A percentile compares a stretch with the other conserved stretches of the same genome.
Evolutionary conservation across 2,888 invertebrate species (phyloP).

Genomic region (Podabrus alpinus): DNA sequence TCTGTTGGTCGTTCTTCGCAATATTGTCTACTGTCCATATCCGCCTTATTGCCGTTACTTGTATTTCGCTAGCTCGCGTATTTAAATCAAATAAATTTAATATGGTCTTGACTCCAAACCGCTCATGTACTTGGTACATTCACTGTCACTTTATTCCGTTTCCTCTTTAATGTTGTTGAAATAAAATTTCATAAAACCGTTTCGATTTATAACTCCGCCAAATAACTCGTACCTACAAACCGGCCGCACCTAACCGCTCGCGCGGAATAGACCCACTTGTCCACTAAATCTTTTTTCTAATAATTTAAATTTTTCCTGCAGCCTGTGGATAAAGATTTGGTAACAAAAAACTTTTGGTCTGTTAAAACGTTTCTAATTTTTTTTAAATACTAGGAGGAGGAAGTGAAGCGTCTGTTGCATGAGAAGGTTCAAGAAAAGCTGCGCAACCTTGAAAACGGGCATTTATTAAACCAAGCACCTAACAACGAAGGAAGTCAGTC

Average conservation of each 20-base stretch:
- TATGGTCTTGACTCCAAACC: too few relatives aligned
- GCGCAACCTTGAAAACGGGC: constrained; percentile 44
- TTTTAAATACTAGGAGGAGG: constrained; percentile 53
- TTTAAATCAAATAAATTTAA: too few relatives aligned
- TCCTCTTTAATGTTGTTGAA: too few relatives aligned
- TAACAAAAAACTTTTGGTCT: constrained; percentile 37
- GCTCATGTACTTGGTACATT: too few relatives aligned
- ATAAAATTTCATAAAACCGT: too few relatives aligned
- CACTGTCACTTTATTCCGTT: too few relatives aligned
- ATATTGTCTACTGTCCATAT: too few relatives aligned
- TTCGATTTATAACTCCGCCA: too few relatives aligned
- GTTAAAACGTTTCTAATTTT: not conserved
- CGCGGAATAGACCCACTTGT: not conserved
- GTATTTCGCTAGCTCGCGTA: too few relatives aligned
- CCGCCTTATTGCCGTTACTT: too few relatives aligned
- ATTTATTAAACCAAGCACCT: constrained; percentile 41
- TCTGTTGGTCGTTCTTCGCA: too few relatives aligned
- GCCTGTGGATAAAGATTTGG: constrained; percentile 52
- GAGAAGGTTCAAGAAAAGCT: constrained; percentile 55
- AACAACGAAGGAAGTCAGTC: constrained; percentile 71
- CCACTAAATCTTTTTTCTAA: not conserved
- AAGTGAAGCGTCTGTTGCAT: constrained; percentile 57
- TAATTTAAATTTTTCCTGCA: constrained; percentile 39
- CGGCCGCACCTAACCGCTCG: not conserved
- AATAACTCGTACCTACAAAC: not conserved